These are phyloP conservation scores for Cephus sareptanus DNA, from an alignment of 2,888 invertebrate species.

Conservation along the genomic window DNA sequence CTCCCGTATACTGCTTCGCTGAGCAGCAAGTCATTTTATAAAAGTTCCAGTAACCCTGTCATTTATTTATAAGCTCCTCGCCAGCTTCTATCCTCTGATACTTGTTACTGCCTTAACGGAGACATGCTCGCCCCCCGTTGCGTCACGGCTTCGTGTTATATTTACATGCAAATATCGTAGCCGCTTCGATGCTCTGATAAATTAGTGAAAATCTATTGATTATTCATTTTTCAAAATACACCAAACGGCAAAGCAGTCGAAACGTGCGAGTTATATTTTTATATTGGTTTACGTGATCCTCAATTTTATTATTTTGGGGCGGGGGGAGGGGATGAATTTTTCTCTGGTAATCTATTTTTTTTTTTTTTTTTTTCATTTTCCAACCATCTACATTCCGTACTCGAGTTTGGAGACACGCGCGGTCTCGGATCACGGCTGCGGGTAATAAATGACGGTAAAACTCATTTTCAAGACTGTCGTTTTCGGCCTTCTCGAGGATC, in stretches of 20 bases:
- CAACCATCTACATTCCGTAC: background rate
- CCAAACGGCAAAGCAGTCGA: too few species aligned
- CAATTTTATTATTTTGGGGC: too few species aligned
- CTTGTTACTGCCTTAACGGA: background rate
- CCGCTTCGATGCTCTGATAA: background rate
- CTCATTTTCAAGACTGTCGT: background rate
- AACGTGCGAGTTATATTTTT: too few species aligned
- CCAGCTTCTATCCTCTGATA: background rate
- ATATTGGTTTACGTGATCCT: too few species aligned
- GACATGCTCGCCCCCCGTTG: background rate
- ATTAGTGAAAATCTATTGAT: too few species aligned
- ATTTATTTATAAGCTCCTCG: background rate
- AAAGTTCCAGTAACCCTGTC: background rate
- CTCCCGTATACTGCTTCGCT: background rate
- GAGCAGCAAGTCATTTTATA: background rate
- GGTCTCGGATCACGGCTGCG: background rate
- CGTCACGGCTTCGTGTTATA: background rate
- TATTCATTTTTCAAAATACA: too few species aligned
- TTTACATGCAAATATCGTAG: background rate
- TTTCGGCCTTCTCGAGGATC: background rate
- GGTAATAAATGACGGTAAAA: background rate
- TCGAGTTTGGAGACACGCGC: background rate
- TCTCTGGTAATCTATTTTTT: too few species aligned
- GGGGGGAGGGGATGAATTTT: too few species aligned
- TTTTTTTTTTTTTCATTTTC: too few species aligned